phyloP scores from a whole-genome alignment of 2,113 vertebrate genomes.

The Donacobius atricapilla region DNA sequence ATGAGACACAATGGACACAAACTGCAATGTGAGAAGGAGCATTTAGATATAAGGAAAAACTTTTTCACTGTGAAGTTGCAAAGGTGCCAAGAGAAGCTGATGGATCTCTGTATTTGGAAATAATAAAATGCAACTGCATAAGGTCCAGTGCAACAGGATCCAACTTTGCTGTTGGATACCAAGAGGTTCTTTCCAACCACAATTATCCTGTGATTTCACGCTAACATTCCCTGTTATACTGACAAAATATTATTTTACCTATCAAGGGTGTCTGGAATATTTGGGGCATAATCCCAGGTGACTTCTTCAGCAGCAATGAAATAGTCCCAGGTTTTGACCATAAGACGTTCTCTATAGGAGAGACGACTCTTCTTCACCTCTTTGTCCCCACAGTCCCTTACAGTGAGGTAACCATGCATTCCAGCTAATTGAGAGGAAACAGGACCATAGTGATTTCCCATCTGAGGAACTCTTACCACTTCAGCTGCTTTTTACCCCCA shows the following conservation, averaged over 20 bases:
- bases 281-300: constrained; percentile 88
- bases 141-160: neutral
- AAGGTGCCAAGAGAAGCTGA: neutral
- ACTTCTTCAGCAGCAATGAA: constrained; percentile 94
- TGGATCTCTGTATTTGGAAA: neutral
- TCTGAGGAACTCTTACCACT: neutral
- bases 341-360: constrained; percentile 67
- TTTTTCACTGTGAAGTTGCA: neutral
- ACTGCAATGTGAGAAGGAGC: neutral
- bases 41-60: neutral
- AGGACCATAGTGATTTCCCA: neutral
- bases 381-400: constrained; percentile 76
- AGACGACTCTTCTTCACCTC: constrained; percentile 57
- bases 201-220: neutral
- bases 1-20: neutral
- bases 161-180: neutral
- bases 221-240: neutral
- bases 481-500: neutral
- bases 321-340: constrained; percentile 84
- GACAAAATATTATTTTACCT: constrained; percentile 68
- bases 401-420: constrained; percentile 81
- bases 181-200: neutral
- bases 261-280: constrained; percentile 74
- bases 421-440: constrained; percentile 73
- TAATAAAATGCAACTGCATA: neutral